Conservation (phyloP, 1,140 invertebrate genomes). For the Magallana angulata region DNA sequence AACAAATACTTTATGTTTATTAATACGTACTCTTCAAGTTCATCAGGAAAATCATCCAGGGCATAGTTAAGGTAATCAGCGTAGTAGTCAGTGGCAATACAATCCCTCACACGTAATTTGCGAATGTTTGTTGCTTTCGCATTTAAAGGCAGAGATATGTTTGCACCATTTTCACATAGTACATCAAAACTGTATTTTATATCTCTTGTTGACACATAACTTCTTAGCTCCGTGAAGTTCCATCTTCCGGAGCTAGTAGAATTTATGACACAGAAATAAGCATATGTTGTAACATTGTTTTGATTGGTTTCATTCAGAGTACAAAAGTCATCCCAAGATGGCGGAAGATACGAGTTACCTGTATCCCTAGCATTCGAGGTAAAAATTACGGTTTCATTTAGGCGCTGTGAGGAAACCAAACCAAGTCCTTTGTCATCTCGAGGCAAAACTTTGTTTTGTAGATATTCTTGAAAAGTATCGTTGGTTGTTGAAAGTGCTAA, state of each 20-base stretch:
- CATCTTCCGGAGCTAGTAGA: background rate
- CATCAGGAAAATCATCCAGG: conserved; percentile 47
- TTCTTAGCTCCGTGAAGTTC: background rate
- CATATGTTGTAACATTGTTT: background rate
- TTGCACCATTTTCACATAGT: conserved; percentile 40
- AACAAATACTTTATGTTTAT: conserved; percentile 25
- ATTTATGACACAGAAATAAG: background rate
- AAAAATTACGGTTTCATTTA: too few species aligned
- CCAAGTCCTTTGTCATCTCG: too few species aligned
- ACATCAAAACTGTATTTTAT: conserved; percentile 38
- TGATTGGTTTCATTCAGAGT: background rate
- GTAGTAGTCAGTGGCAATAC: conserved; percentile 55
- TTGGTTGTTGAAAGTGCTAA: too few species aligned
- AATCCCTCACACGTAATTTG: conserved; percentile 44
- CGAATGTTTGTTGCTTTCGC: conserved; percentile 51
- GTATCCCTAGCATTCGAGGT: background rate
- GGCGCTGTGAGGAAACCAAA: too few species aligned
- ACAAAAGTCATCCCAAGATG: background rate
- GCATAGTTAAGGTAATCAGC: conserved; percentile 34
- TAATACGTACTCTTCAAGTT: conserved; percentile 45
- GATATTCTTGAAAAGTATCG: too few species aligned
- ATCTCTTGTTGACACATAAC: background rate
- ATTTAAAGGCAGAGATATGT: conserved; percentile 56
- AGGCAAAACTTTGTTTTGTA: too few species aligned
- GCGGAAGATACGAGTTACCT: background rate